Percentiles rank a stretch among this genome's conserved stretches.
phyloP scores from a whole-genome alignment of 1,140 invertebrate species.

The Microplitis mediator region DNA sequence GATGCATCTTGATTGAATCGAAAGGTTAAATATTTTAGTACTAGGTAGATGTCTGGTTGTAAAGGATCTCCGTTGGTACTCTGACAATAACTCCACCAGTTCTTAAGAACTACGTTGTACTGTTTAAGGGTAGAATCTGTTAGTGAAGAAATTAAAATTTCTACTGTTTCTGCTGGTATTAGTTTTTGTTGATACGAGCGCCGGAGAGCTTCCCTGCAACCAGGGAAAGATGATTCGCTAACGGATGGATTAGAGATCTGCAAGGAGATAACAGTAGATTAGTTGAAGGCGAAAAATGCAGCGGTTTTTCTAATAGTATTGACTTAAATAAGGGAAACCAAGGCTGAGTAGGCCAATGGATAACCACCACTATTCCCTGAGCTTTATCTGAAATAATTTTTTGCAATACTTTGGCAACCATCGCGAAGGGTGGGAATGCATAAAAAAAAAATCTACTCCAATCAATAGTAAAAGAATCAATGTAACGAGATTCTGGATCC shows the following conservation, averaged over 20 bases:
- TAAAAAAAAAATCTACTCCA: conserved; percentile 1
- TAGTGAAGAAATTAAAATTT: not conserved
- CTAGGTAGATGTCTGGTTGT: not conserved
- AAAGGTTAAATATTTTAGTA: not conserved
- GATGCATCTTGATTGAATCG: conserved; percentile 31
- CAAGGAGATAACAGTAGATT: conserved; percentile 7
- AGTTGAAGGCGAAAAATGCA: not conserved
- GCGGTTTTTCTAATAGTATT: not conserved
- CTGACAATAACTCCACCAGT: conserved; percentile 5
- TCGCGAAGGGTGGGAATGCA: conserved; percentile 10
- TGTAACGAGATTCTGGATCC: not conserved
- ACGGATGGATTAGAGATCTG: not conserved
- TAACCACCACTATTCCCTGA: not conserved
- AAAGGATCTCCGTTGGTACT: not conserved
- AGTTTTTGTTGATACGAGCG: not conserved
- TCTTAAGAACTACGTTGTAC: not conserved
- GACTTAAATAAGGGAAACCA: conserved; percentile 1
- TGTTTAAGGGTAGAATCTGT: conserved; percentile 3
- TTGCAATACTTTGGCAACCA: not conserved
- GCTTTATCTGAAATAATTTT: conserved; percentile 1
- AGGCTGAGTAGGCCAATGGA: conserved; percentile 8
- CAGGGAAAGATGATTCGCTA: not conserved
- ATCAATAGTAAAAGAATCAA: conserved; percentile 13
- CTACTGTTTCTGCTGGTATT: not conserved
- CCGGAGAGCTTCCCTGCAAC: not conserved